These are phyloP conservation scores for Thereva nobilitata DNA, from an alignment of 2,888 invertebrate species.

Conservation along the genomic window DNA sequence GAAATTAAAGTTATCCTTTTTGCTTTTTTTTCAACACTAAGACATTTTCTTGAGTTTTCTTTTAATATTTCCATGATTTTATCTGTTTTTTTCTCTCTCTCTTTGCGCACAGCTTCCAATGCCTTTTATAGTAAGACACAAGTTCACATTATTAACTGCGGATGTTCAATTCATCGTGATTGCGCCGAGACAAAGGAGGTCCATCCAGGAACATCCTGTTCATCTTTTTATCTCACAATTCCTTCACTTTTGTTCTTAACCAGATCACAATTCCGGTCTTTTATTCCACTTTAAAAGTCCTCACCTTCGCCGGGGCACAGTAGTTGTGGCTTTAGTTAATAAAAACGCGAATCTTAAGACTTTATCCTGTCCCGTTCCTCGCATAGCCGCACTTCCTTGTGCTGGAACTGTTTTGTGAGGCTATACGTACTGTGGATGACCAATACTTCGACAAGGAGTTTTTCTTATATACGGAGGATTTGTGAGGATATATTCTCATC, in stretches of 20 bases:
- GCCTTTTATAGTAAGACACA: too few species aligned
- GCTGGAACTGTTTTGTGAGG: too few species aligned
- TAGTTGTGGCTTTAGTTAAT: constrained; percentile 7
- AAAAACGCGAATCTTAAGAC: constrained; percentile 14
- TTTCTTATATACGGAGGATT: too few species aligned
- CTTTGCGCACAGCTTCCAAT: too few species aligned
- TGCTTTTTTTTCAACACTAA: too few species aligned
- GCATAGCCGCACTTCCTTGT: neutral
- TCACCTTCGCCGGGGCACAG: constrained; percentile 7
- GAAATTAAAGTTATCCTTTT: too few species aligned
- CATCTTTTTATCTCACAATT: constrained; percentile 35
- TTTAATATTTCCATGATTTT: too few species aligned
- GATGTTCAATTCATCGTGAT: constrained; percentile 26
- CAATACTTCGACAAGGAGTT: too few species aligned
- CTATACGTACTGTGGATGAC: too few species aligned
- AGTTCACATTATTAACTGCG: neutral
- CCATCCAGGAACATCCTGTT: constrained; percentile 36
- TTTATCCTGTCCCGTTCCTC: constrained; percentile 7
- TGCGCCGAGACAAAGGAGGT: constrained; percentile 27
- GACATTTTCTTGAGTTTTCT: too few species aligned
- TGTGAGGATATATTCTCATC: too few species aligned
- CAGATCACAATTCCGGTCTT: constrained; percentile 31
- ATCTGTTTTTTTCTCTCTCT: too few species aligned
- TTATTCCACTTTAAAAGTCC: constrained; percentile 10
- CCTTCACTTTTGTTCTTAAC: constrained; percentile 6